Evolutionary conservation across 1,140 invertebrate species (phyloP), one percentile per base, ranked within the genome.

Genomic region (Steinernema khuongi): DNA sequence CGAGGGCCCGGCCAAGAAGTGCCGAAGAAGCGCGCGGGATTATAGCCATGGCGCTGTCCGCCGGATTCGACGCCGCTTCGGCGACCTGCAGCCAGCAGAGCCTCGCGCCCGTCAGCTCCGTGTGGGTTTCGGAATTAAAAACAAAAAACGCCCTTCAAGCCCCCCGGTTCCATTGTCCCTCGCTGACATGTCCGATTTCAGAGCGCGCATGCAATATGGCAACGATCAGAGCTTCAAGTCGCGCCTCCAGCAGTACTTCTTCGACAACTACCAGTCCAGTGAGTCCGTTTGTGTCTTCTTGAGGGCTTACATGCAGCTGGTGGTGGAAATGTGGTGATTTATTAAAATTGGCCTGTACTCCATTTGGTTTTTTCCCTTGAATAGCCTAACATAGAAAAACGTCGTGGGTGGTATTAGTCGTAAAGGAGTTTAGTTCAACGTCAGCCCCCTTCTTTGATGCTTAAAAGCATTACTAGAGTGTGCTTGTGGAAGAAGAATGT

Each of bases 151-250:
- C n/a, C n/a, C n/a, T 60, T 22, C 50, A 7, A n/a, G 14, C 22
- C 14, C 26, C 26, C n/a, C 7, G 36, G n/a, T 41, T 60, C 50
- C 50, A 36, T 33, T 31, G 2, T 73, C 43, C 0, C 1, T 73
- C 18, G 36, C 26, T 29, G n/a, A 31, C 4, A 7, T 33, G 30
- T 33, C 43, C n/a, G 14, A 68, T 87, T 87, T 36, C 91, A 97
- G 96, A 90, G 94, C 97, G 82, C 92, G 94, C 74, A 95, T 97
- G 80, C 95, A 98, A 88, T 97, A 96, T 88, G 95, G 96, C 80
- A 97, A 97, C 89, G 94, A 98, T 88, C 96, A 96, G 86, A 96
- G 94, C 85, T 92, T 97, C 87, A 97, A 97, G 89, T 93, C 97
- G 89, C 90, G 93, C 87, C 91, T 98, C 81, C 94, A 97, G 88